Evolutionary conservation across 2,888 invertebrate genomes (phyloP), one percentile per base, ranked within the genome.

Genomic region (Dioctria rufipes): DNA sequence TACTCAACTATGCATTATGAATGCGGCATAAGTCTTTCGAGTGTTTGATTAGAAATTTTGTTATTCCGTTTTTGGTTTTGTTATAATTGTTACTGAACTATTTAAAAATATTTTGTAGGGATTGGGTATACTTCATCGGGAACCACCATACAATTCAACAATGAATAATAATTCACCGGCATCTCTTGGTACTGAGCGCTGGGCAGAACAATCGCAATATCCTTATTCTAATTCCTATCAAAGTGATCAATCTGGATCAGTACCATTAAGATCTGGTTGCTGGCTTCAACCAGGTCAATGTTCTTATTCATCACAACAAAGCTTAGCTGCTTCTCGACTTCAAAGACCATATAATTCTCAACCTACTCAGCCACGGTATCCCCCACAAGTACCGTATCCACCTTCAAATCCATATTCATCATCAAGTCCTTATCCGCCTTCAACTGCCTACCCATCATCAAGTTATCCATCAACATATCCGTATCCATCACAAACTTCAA

Each of bases 141-240:
- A 84, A 85, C 82, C 84, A 84, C 80, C 82, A 79, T 75, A 75
- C 25, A 65, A 85, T 60, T 51, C 81, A 39, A 83, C 84, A 61
- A 83, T 83, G 81, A 83, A 83, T 49, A 69, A 69, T 51, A 86
- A 25, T 39, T 82, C 80, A 81, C 85, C 84, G 82, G 86, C 85
- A 67, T 89, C 88, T 78, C 89, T 89, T 82, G 89, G 89, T 84
- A 86, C 86, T 83, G 89, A 88, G 84, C 88, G 87, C 86, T 82
- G 83, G 73, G 58, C 71, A 54, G 83, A 86, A 80, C 85, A 85
- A 43, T 75, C 84, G 0, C 81, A 83, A 69, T 85, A 84, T 13
- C 84, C 84, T 13, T 13, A 46, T 54, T 67, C 9, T 43, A 42
- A 67, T 58, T 51, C 40, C 43, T 58, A 49, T 65, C 46, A 75